Evolutionary conservation across 2,797 vertebrate species (phyloP).

Genomic region (Danio albolineatus): DNA sequence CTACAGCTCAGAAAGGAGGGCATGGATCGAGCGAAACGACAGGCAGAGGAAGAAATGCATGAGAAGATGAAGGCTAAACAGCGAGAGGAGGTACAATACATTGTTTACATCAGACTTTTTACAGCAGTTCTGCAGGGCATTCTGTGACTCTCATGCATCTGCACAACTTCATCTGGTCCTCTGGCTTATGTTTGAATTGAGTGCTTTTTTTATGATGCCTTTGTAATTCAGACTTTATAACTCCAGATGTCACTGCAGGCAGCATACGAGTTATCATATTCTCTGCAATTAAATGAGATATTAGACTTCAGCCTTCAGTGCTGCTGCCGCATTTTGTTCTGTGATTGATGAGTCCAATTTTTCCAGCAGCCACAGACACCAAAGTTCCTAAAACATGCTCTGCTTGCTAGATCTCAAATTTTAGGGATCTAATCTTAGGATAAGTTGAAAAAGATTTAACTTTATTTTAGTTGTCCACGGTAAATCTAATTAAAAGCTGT

Average conservation of each 20-base stretch:
- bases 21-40: slow-evolving; percentile 73
- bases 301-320: slow-evolving; percentile 39
- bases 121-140: not conserved
- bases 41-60: slow-evolving; percentile 78
- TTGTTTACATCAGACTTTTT: slow-evolving; percentile 9
- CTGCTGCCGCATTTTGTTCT: slow-evolving; percentile 21
- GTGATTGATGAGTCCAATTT: slow-evolving; percentile 57
- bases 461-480: slow-evolving; percentile 7
- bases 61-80: slow-evolving; percentile 81
- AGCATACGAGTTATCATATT: slow-evolving; percentile 42
- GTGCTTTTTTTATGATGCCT: slow-evolving; percentile 9
- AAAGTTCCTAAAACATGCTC: slow-evolving; percentile 32
- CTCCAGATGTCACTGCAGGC: slow-evolving; percentile 76
- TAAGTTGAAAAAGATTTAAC: not conserved
- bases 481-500: not conserved
- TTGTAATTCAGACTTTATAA: slow-evolving; percentile 52
- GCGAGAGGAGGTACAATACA: slow-evolving; percentile 81
- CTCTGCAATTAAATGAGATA: slow-evolving; percentile 37
- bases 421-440: not conserved
- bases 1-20: slow-evolving; percentile 80
- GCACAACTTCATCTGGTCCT: not conserved
- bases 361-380: slow-evolving; percentile 48
- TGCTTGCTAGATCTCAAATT: slow-evolving; percentile 43
- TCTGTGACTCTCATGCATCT: not conserved
- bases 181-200: not conserved